These are phyloP conservation scores for Myotis pilosus DNA, from an alignment of 2,797 vertebrate species.

Conservation along the genomic window DNA sequence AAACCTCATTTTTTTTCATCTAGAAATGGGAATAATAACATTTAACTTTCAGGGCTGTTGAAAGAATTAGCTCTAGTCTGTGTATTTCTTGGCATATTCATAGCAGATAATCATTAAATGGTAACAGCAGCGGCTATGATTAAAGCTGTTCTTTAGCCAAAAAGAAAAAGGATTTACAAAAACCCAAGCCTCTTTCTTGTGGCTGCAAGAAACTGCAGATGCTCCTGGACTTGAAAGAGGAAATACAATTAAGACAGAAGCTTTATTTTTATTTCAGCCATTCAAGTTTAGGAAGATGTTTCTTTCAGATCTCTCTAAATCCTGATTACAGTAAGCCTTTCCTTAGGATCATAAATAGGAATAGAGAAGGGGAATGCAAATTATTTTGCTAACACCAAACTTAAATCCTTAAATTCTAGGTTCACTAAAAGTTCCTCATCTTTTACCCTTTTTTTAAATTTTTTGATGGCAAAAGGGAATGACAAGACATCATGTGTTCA, in stretches of 20 bases:
- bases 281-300: conserved; percentile 47
- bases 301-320: conserved; percentile 43
- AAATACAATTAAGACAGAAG: conserved; percentile 52
- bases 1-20: conserved; percentile 23
- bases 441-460: background rate
- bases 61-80: conserved; percentile 17
- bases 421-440: background rate
- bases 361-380: conserved; percentile 41
- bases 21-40: conserved; percentile 19
- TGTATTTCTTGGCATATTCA: background rate
- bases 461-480: background rate
- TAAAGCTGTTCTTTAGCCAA: background rate
- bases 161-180: background rate
- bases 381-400: conserved; percentile 3
- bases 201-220: conserved; percentile 30
- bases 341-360: conserved; percentile 19
- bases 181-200: background rate
- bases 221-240: conserved; percentile 26
- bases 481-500: background rate
- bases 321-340: conserved; percentile 28
- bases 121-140: background rate
- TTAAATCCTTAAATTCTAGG: conserved; percentile 28
- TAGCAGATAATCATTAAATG: conserved; percentile 27
- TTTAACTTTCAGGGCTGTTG: background rate
- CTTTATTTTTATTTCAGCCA: conserved; percentile 55